Percentiles rank a stretch among this genome's conserved stretches.
These are phyloP conservation scores for Urocynchramus pylzowi DNA, from an alignment of 2,113 vertebrate genomes.

Conservation along the genomic window DNA sequence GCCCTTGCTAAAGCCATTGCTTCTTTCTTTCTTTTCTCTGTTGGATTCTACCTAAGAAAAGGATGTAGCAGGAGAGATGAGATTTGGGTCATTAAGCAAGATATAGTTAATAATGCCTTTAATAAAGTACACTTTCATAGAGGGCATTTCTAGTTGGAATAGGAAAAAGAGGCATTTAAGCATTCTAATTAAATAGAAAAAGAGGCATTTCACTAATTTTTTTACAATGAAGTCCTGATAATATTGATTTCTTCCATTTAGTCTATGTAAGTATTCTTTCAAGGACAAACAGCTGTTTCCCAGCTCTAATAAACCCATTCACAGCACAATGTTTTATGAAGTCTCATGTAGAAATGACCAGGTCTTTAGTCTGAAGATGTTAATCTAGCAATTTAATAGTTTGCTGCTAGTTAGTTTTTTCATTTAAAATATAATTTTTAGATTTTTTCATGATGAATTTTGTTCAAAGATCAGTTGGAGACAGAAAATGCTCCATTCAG, in stretches of 20 bases:
- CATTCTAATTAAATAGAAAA: background rate
- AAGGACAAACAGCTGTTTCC: background rate
- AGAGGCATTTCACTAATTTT: background rate
- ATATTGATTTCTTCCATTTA: background rate
- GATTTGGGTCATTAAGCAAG: background rate
- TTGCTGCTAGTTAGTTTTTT: background rate
- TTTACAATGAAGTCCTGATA: background rate
- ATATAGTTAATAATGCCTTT: background rate
- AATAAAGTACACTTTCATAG: background rate
- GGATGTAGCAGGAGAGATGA: background rate
- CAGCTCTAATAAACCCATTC: background rate
- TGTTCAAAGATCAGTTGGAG: background rate
- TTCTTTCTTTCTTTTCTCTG: background rate
- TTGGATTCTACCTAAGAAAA: background rate
- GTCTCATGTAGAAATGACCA: background rate
- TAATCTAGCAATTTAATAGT: background rate
- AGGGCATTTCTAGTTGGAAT: background rate
- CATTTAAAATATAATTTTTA: background rate
- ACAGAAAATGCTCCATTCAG: background rate
- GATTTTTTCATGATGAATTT: background rate
- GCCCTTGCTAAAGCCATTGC: background rate
- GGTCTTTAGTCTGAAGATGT: background rate
- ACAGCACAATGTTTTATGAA: background rate
- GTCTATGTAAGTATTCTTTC: background rate
- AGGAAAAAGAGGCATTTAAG: background rate